A percentile compares a stretch with the other conserved stretches of the same genome.
Conservation (phyloP, 2,113 vertebrate species). For the Sialia sialis region DNA sequence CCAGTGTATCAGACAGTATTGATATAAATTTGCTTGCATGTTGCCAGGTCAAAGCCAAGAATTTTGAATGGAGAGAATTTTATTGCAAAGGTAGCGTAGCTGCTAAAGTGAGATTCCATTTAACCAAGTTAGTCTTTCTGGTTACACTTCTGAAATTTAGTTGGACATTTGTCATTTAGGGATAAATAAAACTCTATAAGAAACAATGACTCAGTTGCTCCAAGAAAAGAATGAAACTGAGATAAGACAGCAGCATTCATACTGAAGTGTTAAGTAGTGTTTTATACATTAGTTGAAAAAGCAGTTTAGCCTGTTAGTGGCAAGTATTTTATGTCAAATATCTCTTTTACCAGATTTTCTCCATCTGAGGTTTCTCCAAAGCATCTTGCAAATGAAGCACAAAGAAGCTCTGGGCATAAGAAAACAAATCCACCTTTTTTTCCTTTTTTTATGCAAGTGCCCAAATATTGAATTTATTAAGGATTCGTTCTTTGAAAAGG, state of each 20-base stretch:
- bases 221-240: background rate
- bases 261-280: background rate
- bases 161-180: rapidly evolving
- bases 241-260: background rate
- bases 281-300: background rate
- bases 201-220: background rate
- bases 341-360: background rate
- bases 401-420: background rate
- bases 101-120: background rate
- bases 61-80: background rate
- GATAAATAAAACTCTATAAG: background rate
- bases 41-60: background rate
- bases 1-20: background rate
- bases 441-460: background rate
- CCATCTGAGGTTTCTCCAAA: background rate
- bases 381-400: background rate
- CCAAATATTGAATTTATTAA: background rate
- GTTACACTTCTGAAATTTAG: background rate
- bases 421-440: background rate
- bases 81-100: background rate
- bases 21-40: background rate
- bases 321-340: background rate
- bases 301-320: background rate
- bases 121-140: background rate
- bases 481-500: background rate